These are phyloP conservation scores for Helleia helle DNA, from an alignment of 2,888 invertebrate genomes.

Conservation along the genomic window DNA sequence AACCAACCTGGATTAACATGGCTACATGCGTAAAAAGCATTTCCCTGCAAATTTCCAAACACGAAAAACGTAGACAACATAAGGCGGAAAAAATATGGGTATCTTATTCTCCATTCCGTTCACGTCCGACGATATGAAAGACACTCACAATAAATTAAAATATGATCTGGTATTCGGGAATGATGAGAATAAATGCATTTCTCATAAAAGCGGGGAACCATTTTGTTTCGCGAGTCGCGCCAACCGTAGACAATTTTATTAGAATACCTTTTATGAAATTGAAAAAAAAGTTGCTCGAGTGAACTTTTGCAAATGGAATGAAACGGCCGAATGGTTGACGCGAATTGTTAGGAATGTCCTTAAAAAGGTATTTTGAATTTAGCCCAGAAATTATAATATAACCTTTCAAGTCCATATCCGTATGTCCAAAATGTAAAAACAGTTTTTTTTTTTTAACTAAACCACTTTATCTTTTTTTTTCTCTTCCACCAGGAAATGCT, in stretches of 20 bases:
- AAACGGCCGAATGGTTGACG: not conserved
- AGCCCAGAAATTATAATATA: too few relatives aligned
- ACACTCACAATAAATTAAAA: not conserved
- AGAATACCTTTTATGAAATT: slow-evolving; percentile 8
- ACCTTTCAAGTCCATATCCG: too few relatives aligned
- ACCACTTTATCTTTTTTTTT: not conserved
- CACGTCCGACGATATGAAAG: not conserved
- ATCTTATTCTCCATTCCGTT: not conserved
- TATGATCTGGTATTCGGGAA: not conserved
- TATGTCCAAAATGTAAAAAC: too few relatives aligned
- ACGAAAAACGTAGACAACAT: too few relatives aligned
- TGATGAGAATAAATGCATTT: slow-evolving; percentile 1
- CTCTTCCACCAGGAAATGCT: too few relatives aligned
- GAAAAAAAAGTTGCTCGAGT: not conserved
- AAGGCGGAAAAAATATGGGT: too few relatives aligned
- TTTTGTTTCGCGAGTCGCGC: slow-evolving; percentile 1
- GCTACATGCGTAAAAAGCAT: too few relatives aligned
- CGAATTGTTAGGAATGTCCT: too few relatives aligned
- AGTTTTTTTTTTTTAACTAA: not conserved
- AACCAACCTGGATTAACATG: too few relatives aligned
- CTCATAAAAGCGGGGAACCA: not conserved
- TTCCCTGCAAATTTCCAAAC: too few relatives aligned
- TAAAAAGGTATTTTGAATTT: too few relatives aligned
- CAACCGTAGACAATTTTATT: not conserved
- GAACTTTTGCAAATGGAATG: not conserved